Conservation (phyloP, 2,888 invertebrate genomes). For the Mamestra brassicae region DNA sequence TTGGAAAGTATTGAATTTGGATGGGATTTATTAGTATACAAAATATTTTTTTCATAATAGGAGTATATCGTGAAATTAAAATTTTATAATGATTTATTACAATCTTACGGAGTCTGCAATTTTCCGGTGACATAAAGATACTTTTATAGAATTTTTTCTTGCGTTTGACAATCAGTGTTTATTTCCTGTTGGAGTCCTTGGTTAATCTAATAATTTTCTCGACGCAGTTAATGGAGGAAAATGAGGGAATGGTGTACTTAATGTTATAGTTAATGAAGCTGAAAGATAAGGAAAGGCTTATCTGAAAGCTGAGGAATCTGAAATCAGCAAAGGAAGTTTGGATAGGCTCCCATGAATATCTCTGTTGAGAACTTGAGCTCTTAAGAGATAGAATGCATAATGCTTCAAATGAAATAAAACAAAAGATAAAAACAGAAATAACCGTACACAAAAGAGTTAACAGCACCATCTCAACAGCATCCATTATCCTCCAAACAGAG, state of each 20-base stretch:
- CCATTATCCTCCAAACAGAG: slow-evolving; percentile 48
- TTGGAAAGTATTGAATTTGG: no score
- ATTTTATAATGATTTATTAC: no score
- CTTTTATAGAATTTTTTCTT: background rate
- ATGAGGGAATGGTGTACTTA: no score
- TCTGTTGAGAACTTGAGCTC: no score
- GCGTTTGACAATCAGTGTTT: background rate
- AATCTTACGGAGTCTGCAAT: no score
- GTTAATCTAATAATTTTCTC: background rate
- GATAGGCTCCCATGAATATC: background rate
- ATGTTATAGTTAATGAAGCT: background rate
- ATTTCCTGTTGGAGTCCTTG: background rate
- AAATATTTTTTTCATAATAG: no score
- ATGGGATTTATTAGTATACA: no score
- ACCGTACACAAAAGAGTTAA: slow-evolving; percentile 12
- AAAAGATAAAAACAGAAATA: background rate
- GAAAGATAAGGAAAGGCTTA: background rate
- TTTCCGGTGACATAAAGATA: background rate
- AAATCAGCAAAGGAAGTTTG: background rate
- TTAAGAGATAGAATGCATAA: background rate
- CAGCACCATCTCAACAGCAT: slow-evolving; percentile 19
- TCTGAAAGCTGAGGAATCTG: background rate
- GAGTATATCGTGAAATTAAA: no score
- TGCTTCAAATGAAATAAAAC: background rate
- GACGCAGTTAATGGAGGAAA: background rate